Percentiles rank a stretch among this genome's conserved stretches.
phyloP scores from a whole-genome alignment of 2,888 invertebrate species.

The Cheilosia impressa region DNA sequence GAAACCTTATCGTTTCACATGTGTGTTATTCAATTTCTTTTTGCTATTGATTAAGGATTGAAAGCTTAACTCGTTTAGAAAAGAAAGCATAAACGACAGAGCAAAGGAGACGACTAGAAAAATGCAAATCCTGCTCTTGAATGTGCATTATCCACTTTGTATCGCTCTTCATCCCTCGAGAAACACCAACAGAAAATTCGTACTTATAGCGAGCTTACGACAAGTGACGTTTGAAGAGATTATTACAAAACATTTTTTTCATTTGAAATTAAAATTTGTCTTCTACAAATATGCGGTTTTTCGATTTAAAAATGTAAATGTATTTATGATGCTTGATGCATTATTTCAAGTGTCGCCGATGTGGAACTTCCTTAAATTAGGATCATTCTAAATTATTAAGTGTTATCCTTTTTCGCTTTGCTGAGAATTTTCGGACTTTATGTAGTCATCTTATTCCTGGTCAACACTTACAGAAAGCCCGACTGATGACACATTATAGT shows the following conservation, averaged over 20 bases:
- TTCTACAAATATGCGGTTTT: no score
- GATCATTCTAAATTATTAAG: neutral
- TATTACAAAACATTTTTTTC: neutral
- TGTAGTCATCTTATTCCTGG: no score
- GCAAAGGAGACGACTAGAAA: constrained; percentile 24
- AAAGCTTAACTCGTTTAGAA: constrained; percentile 59
- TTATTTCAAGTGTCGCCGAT: no score
- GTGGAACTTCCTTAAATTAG: neutral
- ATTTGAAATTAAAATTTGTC: no score
- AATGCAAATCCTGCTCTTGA: constrained; percentile 46
- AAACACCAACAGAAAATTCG: constrained; percentile 33
- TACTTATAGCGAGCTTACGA: constrained; percentile 23
- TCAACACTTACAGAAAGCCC: no score
- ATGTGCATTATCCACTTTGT: constrained; percentile 53
- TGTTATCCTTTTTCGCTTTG: no score
- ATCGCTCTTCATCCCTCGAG: constrained; percentile 8
- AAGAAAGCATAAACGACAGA: constrained; percentile 40
- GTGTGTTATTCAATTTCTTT: constrained; percentile 50
- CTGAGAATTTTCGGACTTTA: no score
- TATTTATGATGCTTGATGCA: no score
- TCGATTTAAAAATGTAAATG: no score
- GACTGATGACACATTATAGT: no score
- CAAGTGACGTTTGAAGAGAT: constrained; percentile 20
- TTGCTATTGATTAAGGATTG: constrained; percentile 61
- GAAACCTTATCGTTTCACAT: constrained; percentile 11